A percentile compares a stretch with the other conserved stretches of the same genome.
Evolutionary conservation across 2,888 invertebrate species (phyloP).

Genomic region (Cerastis rubricosa): DNA sequence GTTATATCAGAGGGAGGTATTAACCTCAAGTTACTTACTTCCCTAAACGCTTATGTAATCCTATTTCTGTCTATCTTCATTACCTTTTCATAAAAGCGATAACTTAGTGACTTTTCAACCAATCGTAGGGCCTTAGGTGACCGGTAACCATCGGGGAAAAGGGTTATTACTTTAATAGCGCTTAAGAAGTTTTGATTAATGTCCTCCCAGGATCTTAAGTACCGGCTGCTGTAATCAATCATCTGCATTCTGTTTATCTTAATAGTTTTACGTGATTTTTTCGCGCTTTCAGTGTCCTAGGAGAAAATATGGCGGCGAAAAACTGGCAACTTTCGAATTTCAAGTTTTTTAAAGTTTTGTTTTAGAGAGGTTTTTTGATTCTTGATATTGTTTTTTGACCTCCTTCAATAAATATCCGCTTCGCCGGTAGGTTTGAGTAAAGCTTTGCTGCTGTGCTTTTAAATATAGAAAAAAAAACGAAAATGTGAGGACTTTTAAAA

Average conservation of each 20-base stretch:
- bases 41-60: no score
- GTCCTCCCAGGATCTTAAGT: constrained; percentile 59
- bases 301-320: constrained; percentile 3
- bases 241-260: constrained; percentile 58
- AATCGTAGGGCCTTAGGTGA: constrained; percentile 37
- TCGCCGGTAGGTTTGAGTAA: not conserved
- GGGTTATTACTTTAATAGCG: constrained; percentile 69
- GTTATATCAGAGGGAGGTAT: no score
- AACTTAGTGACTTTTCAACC: constrained; percentile 21
- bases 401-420: not conserved
- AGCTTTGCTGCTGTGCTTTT: not conserved
- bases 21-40: no score
- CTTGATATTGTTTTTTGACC: not conserved
- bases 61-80: no score
- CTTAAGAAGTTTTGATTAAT: constrained; percentile 72
- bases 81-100: constrained; percentile 10
- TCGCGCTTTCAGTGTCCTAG: constrained; percentile 35
- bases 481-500: not conserved
- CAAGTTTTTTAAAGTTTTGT: not conserved
- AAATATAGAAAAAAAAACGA: not conserved
- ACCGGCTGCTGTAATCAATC: constrained; percentile 60
- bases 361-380: not conserved
- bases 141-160: constrained; percentile 58
- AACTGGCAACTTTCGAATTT: not conserved
- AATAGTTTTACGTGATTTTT: constrained; percentile 55